Evolutionary conservation across 2,888 invertebrate genomes (phyloP), one percentile per base, ranked within the genome.

Genomic region (Cerceris ruficornis): DNA sequence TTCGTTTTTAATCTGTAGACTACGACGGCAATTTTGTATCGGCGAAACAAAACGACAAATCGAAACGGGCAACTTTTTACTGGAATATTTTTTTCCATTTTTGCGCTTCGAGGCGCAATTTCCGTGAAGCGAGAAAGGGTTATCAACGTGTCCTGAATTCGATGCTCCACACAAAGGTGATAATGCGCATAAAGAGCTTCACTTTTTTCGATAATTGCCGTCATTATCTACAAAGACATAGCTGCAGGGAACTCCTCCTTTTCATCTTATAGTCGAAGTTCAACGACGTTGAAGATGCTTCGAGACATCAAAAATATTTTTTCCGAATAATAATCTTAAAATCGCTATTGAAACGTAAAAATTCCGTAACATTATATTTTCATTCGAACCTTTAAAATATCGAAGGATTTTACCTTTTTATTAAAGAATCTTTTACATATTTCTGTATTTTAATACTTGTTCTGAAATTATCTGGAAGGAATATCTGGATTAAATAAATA

Each of bases 171-270:
- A 69, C 69, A 71, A 69, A 52, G 39, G 49, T 64, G 54, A 57
- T 41, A 54, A 59, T 75, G 15, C 15, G 58, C 49, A 28, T 54
- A 67, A 68, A 65, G 72, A 68, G 75, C 73, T 50, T 52, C 50
- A 49, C 59, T 58, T 68, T 66, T 72, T 81, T 75, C 70, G 49
- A 50, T 82, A 82, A 82, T 82, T 82, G 67, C 60, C 71, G 59
- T 50, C 75, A 75, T 82, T 79, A 82, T 52, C 41, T 9, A 13
- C 61, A 50, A 69, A 74, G 61, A 64, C 39, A 54, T n/a, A 54
- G 66, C 60, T 55, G 43, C 9, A n/a, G 54, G 15, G 66, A 57
- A 55, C 59, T 59, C 71, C 59, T 71, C 58, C 58, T 52, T 58
- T 43, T 28, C 49, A 9, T 8, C 9, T 43, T 46, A 69, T 69